Conservation (phyloP, 2,888 invertebrate genomes). For the Loripinus fragilis region DNA sequence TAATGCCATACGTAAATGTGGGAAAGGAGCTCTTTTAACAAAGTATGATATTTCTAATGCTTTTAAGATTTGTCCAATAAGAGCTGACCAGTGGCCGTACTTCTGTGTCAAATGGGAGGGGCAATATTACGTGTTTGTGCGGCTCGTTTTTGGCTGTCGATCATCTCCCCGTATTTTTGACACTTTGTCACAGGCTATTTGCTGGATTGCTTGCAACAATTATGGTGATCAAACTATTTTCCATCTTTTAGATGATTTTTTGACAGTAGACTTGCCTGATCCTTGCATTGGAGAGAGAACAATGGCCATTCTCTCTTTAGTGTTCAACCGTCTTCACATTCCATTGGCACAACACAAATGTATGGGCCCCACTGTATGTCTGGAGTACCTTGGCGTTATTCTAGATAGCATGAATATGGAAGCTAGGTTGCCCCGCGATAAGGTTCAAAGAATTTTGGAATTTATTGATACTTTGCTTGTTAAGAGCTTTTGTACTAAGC, state of each 20-base stretch:
- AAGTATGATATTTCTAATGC: too few relatives aligned
- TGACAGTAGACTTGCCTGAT: too few relatives aligned
- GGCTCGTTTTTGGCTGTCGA: background rate
- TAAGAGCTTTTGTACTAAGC: too few relatives aligned
- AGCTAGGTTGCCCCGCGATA: slow-evolving; percentile 37
- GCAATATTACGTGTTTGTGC: slow-evolving; percentile 3
- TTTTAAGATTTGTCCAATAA: slow-evolving; percentile 35
- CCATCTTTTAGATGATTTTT: too few relatives aligned
- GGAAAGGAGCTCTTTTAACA: slow-evolving; percentile 5
- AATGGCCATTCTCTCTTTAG: slow-evolving; percentile 26
- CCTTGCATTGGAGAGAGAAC: too few relatives aligned
- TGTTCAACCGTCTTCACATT: slow-evolving; percentile 46
- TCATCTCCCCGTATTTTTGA: slow-evolving; percentile 47
- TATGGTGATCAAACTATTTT: background rate
- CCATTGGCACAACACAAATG: slow-evolving; percentile 43
- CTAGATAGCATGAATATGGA: slow-evolving; percentile 47
- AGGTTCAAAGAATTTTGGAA: slow-evolving; percentile 28
- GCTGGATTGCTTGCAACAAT: slow-evolving; percentile 19
- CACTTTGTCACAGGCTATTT: slow-evolving; percentile 33
- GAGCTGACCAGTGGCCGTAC: slow-evolving; percentile 24
- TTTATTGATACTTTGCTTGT: too few relatives aligned
- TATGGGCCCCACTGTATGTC: slow-evolving; percentile 28
- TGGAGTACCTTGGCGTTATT: slow-evolving; percentile 51
- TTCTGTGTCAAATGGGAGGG: slow-evolving; percentile 35
- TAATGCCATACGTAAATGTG: slow-evolving; percentile 19